These are phyloP conservation scores for Drosophila tropicalis DNA, from an alignment of 1,140 invertebrate species.

Conservation along the genomic window DNA sequence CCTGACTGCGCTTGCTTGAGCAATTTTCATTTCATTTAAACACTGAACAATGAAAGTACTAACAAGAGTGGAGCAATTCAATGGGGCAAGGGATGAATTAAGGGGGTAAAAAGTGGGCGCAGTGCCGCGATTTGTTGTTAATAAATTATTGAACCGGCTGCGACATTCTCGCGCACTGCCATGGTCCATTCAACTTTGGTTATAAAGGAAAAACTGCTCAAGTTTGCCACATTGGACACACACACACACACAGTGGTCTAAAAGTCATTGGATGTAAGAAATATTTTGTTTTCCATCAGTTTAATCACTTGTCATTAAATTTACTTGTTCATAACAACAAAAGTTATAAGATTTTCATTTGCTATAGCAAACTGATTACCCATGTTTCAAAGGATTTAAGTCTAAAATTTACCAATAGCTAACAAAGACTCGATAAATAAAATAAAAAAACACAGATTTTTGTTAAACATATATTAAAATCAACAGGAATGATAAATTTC, in stretches of 20 bases:
- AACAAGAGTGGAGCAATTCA: not conserved
- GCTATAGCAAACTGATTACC: no score
- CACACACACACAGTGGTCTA: not conserved
- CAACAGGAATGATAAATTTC: no score
- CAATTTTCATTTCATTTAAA: constrained; percentile 66
- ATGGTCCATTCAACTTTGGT: constrained; percentile 56
- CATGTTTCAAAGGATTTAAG: no score
- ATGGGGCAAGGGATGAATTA: not conserved
- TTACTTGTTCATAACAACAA: no score
- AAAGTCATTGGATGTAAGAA: not conserved
- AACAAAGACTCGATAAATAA: no score
- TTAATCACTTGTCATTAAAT: no score
- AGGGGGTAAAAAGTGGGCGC: no score
- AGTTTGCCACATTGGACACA: not conserved
- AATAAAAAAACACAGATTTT: no score
- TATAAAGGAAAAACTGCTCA: constrained; percentile 20
- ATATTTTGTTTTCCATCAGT: no score
- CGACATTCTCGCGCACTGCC: constrained; percentile 30
- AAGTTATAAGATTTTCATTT: no score
- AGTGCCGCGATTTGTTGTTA: constrained; percentile 28
- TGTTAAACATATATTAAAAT: not conserved
- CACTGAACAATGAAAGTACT: constrained; percentile 53
- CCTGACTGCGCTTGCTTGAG: constrained; percentile 52
- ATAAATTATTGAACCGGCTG: constrained; percentile 68
- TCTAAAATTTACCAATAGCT: no score